These are phyloP conservation scores for Bicyclus anynana DNA, from an alignment of 1,140 invertebrate genomes.

Conservation along the genomic window DNA sequence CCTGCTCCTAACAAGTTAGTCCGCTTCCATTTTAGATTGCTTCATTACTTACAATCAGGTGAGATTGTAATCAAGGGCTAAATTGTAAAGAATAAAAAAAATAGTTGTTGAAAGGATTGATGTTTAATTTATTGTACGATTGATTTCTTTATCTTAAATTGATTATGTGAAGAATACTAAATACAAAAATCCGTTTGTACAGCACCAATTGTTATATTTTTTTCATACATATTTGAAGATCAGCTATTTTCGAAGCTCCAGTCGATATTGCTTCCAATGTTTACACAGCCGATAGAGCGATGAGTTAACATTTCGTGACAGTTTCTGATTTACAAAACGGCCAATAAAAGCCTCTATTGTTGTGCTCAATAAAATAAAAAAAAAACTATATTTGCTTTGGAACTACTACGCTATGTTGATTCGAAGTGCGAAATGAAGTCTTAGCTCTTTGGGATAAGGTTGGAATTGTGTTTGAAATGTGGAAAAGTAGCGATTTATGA, in stretches of 20 bases:
- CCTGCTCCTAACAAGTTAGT: too few relatives aligned
- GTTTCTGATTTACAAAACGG: conserved; percentile 65
- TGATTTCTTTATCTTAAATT: too few relatives aligned
- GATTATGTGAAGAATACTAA: too few relatives aligned
- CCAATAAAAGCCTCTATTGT: conserved; percentile 68
- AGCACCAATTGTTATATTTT: too few relatives aligned
- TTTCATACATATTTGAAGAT: background rate
- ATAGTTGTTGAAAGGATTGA: too few relatives aligned
- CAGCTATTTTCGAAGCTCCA: conserved; percentile 15
- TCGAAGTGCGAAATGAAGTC: conserved; percentile 7
- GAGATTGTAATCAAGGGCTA: too few relatives aligned
- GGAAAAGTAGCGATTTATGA: conserved; percentile 34
- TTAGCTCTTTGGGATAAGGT: background rate
- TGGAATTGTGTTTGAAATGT: background rate
- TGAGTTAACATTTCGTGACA: conserved; percentile 63
- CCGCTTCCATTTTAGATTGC: too few relatives aligned
- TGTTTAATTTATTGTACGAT: too few relatives aligned
- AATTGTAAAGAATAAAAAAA: too few relatives aligned
- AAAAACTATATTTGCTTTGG: conserved; percentile 44
- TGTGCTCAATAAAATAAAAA: conserved; percentile 53
- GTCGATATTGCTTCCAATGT: conserved; percentile 45
- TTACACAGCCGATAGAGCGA: conserved; percentile 61
- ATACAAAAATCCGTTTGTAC: too few relatives aligned
- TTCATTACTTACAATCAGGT: too few relatives aligned
- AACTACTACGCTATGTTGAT: conserved; percentile 20